Evolutionary conservation across 2,113 vertebrate genomes (phyloP).

Genomic region (Platichthys stellatus): DNA sequence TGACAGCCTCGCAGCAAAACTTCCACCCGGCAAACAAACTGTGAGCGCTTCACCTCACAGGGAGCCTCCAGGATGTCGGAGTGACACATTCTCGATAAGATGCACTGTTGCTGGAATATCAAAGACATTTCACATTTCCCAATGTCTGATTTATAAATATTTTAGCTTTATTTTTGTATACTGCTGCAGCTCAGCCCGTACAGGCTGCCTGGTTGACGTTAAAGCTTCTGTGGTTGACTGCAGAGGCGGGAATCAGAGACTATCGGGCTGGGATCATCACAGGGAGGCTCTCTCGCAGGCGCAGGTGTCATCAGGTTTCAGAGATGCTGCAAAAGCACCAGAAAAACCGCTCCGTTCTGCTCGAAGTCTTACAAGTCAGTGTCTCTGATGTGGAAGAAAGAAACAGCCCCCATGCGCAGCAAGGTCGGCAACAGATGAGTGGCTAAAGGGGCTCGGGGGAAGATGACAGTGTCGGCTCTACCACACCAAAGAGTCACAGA

Average conservation of each 20-base stretch:
- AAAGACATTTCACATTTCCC: constrained; percentile 38
- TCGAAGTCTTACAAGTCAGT: constrained; percentile 20
- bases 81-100: constrained; percentile 61
- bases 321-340: constrained; percentile 28
- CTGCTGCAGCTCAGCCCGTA: neutral
- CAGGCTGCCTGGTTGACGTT: constrained; percentile 10
- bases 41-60: constrained; percentile 52
- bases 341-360: constrained; percentile 25
- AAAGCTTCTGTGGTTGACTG: neutral
- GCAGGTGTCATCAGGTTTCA: constrained; percentile 20
- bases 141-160: constrained; percentile 32
- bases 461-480: constrained; percentile 46
- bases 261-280: neutral
- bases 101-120: constrained; percentile 43
- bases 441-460: constrained; percentile 62
- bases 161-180: constrained; percentile 7
- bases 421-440: constrained; percentile 68
- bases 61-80: constrained; percentile 46
- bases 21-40: constrained; percentile 56
- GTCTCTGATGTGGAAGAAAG: constrained; percentile 60
- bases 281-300: neutral
- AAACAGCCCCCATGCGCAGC: constrained; percentile 51
- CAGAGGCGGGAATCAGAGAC: too few relatives aligned
- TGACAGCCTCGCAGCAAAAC: constrained; percentile 67
- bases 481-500: constrained; percentile 55